Evolutionary conservation across 2,888 invertebrate species (phyloP).

Genomic region (Melanotus villosus): DNA sequence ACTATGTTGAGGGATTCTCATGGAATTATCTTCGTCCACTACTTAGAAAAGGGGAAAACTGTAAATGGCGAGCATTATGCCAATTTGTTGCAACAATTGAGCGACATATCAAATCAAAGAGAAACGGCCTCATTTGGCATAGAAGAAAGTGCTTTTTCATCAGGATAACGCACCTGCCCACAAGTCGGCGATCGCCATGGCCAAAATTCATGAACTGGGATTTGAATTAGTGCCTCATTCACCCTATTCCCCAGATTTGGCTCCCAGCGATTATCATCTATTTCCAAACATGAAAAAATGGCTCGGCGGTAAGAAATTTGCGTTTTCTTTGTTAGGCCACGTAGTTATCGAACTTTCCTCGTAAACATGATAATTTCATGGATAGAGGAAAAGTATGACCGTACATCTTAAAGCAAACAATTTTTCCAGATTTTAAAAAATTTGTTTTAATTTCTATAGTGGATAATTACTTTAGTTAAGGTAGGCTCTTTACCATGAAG

Average conservation of each 20-base stretch:
- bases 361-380: too few species aligned
- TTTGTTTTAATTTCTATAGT: too few species aligned
- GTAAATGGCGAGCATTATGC: conserved; percentile 54
- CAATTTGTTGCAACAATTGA: conserved; percentile 46
- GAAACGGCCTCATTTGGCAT: conserved; percentile 52
- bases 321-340: neutral
- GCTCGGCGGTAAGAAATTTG: conserved; percentile 28
- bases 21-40: conserved; percentile 57
- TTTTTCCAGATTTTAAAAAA: too few species aligned
- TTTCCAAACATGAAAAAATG: conserved; percentile 50
- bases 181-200: conserved; percentile 37
- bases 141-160: conserved; percentile 51
- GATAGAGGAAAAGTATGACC: too few species aligned
- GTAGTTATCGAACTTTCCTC: too few species aligned
- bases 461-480: too few species aligned
- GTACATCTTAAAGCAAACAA: too few species aligned
- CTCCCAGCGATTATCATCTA: conserved; percentile 54
- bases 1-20: conserved; percentile 59
- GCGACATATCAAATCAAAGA: conserved; percentile 24
- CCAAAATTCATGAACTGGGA: conserved; percentile 47
- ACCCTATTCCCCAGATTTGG: conserved; percentile 53
- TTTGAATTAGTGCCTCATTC: conserved; percentile 49
- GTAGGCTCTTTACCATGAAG: too few species aligned
- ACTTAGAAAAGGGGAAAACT: conserved; percentile 57
- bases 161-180: conserved; percentile 44